Conservation (phyloP, 2,888 invertebrate species). For the Lycophotia porphyrea region DNA sequence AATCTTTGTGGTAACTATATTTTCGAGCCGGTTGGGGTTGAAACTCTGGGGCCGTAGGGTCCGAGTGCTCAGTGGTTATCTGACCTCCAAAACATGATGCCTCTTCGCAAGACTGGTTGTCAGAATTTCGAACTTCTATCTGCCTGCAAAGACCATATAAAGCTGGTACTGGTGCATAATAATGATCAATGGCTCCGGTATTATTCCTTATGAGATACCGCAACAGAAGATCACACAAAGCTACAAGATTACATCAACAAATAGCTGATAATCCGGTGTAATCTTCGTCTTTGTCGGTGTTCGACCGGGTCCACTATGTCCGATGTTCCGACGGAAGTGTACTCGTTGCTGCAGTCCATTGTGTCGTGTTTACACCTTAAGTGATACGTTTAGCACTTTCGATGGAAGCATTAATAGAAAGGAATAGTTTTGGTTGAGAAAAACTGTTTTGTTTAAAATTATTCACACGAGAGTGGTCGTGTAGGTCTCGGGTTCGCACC, state of each 20-base stretch:
- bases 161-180: background rate
- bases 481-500: background rate
- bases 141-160: background rate
- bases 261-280: slow-evolving; percentile 36
- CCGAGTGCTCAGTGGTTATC: no score
- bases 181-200: background rate
- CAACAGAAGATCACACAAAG: background rate
- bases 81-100: background rate
- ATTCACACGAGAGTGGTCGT: background rate
- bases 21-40: no score
- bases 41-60: no score
- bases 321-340: slow-evolving; percentile 42
- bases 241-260: slow-evolving; percentile 29
- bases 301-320: background rate
- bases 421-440: background rate
- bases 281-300: slow-evolving; percentile 26
- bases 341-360: slow-evolving; percentile 1
- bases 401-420: slow-evolving; percentile 9
- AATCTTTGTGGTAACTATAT: no score
- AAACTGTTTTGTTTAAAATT: background rate
- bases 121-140: background rate
- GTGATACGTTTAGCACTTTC: slow-evolving; percentile 44
- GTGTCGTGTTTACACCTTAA: slow-evolving; percentile 39
- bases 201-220: background rate
- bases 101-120: background rate